These are phyloP conservation scores for Delia radicum DNA, from an alignment of 1,140 invertebrate species.

Conservation along the genomic window DNA sequence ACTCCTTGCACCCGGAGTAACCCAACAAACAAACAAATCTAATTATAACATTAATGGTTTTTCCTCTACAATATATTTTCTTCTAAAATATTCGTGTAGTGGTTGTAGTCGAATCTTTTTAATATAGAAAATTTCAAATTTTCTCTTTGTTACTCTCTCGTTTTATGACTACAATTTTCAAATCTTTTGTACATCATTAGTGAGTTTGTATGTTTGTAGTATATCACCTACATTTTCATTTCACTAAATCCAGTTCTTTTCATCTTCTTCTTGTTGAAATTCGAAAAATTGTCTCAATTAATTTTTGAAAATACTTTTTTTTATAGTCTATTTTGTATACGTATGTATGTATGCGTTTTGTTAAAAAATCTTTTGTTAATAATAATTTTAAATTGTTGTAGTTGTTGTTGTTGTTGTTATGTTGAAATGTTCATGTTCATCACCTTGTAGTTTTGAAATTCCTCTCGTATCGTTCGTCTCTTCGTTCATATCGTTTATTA, in stretches of 20 bases:
- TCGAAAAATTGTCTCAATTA: background rate
- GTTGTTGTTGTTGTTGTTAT: background rate
- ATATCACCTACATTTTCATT: background rate
- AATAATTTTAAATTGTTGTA: background rate
- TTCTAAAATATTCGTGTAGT: background rate
- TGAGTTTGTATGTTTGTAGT: background rate
- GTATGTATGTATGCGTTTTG: slow-evolving; percentile 3
- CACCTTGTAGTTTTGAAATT: slow-evolving; percentile 3
- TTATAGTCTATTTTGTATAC: slow-evolving; percentile 10
- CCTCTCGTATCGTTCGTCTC: background rate
- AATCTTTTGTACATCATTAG: no score
- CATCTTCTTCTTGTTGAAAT: background rate
- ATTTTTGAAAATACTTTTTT: background rate
- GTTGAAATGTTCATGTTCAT: no score
- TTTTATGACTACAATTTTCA: no score
- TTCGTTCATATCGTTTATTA: background rate
- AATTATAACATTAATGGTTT: background rate
- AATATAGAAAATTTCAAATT: background rate
- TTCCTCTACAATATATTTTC: background rate
- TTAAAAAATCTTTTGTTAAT: background rate
- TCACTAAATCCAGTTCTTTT: background rate
- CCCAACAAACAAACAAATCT: background rate
- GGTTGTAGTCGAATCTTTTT: no score
- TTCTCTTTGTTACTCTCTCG: no score
- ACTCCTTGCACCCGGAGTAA: background rate